phyloP scores from a whole-genome alignment of 2,797 vertebrate species.

The Parauchenoglanis punctatus region DNA sequence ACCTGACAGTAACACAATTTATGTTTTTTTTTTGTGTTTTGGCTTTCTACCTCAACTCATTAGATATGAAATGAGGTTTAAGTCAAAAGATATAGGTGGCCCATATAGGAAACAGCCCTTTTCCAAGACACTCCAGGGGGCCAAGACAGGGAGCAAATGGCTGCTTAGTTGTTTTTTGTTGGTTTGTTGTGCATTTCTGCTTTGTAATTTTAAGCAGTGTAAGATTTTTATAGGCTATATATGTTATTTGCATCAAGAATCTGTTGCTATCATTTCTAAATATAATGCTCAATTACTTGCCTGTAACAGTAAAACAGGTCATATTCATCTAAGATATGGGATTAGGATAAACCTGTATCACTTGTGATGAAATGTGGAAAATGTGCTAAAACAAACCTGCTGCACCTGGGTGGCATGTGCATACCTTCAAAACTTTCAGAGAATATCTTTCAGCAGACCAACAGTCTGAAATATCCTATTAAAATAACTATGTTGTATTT shows the following conservation, averaged over 20 bases:
- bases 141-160: conserved; percentile 1
- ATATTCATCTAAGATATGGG: neutral
- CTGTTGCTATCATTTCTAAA: neutral
- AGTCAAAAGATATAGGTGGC: neutral
- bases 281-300: neutral
- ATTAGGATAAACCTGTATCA: neutral
- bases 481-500: neutral
- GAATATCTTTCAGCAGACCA: neutral
- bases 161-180: neutral
- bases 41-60: neutral
- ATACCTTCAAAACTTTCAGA: neutral
- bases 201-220: neutral
- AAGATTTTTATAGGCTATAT: neutral
- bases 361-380: neutral
- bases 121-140: neutral
- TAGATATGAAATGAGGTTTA: neutral
- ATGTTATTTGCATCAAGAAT: neutral
- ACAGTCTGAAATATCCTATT: neutral
- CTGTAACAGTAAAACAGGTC: neutral
- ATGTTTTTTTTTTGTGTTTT: neutral
- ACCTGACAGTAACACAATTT: neutral
- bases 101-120: neutral
- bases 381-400: neutral
- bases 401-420: neutral
- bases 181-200: neutral